Conservation (phyloP, 2,113 vertebrate genomes). For the Oceanodroma tethys region DNA sequence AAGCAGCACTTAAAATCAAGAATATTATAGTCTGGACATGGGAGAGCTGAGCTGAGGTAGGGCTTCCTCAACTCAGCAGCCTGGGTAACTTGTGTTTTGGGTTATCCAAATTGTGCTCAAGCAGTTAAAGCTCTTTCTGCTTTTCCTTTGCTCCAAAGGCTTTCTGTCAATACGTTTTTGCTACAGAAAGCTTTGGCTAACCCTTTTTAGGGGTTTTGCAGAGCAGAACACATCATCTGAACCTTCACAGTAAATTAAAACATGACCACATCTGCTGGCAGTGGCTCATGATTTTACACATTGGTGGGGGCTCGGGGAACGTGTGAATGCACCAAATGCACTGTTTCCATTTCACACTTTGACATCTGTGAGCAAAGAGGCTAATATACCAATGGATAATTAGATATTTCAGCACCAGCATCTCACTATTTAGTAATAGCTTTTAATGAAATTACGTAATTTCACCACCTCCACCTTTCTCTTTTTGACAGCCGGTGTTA, state of each 20-base stretch:
- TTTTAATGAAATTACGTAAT: not conserved
- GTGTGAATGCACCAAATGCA: not conserved
- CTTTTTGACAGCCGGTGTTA: not conserved
- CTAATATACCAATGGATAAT: not conserved
- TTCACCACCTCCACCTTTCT: not conserved
- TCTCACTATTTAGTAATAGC: not conserved
- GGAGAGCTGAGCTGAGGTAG: not conserved
- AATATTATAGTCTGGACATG: not conserved
- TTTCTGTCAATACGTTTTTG: not conserved
- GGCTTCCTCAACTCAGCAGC: not conserved
- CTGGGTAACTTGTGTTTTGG: not conserved
- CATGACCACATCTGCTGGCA: not conserved
- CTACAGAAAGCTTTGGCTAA: not conserved
- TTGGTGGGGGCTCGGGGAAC: not conserved
- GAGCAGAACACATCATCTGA: not conserved
- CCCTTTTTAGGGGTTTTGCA: not conserved
- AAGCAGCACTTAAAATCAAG: not conserved
- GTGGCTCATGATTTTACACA: not conserved
- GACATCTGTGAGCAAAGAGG: not conserved
- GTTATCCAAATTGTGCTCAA: not conserved
- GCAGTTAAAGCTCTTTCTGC: not conserved
- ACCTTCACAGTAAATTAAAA: not conserved
- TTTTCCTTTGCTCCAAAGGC: not conserved
- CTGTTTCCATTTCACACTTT: not conserved
- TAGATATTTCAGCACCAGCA: not conserved